Evolutionary conservation across 2,113 vertebrate species (phyloP).

Genomic region (Scopus umbretta): DNA sequence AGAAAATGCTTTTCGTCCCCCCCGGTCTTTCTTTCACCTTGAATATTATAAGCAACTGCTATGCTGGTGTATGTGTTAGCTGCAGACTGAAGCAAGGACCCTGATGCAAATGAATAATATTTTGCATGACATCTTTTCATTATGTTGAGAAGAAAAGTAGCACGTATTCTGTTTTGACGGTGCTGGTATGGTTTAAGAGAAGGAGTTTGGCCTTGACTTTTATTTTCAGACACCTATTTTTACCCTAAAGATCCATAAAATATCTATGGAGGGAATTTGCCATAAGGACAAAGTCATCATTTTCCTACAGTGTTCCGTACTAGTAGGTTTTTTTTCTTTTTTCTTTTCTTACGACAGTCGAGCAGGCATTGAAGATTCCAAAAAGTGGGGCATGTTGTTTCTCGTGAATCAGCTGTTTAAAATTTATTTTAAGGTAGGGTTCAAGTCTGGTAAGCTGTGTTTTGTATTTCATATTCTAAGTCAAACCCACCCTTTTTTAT

Average conservation of each 20-base stretch:
- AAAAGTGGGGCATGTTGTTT: slow-evolving; percentile 99
- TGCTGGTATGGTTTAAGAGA: not conserved
- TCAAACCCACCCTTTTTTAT: not conserved
- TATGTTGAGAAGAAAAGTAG: not conserved
- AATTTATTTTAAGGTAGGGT: slow-evolving; percentile 96
- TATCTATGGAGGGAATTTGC: not conserved
- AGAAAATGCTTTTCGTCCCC: not conserved
- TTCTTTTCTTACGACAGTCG: slow-evolving; percentile 72
- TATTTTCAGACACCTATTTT: not conserved
- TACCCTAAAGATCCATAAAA: not conserved
- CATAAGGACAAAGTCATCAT: not conserved
- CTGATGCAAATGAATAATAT: not conserved
- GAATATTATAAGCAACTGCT: not conserved
- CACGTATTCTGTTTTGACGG: not conserved
- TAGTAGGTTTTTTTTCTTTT: not conserved
- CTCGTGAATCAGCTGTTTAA: slow-evolving; percentile 98
- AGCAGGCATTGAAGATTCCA: slow-evolving; percentile 94
- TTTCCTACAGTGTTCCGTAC: not conserved
- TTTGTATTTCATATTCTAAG: not conserved
- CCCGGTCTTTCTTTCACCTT: not conserved
- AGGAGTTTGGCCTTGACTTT: not conserved
- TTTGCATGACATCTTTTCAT: not conserved
- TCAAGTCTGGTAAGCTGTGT: not conserved
- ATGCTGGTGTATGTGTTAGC: not conserved
- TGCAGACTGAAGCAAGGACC: not conserved